Base-by-base conservation (phyloP, 2,113 vertebrate species). In the Ovis canadensis region DNA sequence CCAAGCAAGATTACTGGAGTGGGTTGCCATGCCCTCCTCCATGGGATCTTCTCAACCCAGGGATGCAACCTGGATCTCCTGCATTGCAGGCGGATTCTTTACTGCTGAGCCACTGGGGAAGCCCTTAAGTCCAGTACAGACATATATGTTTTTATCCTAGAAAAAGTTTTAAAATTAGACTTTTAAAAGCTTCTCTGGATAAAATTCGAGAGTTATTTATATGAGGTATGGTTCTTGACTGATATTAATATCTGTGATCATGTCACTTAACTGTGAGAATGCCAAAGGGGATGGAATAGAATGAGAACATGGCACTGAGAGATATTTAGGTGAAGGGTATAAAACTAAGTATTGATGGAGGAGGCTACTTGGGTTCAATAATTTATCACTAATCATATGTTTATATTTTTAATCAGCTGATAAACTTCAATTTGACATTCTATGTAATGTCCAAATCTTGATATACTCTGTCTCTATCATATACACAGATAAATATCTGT, bases 401-500 rank as follows among this genome's bases (percentile, higher is more conserved):
- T 85, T 88, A 13, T 94, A 55, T 87, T 86, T 96, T 94, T 67
- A 95, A 77, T 87, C 57, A 90, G 25, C 57, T 86, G 31, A 84
- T 83, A 87, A 84, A 43, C 45, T 83, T 86, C 71, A 54, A 55
- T 62, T 97, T 97, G 82, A 25, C 54, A 67, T 91, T 19, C 25
- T 31, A 8, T 45, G 2, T 90, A 59, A 36, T 77, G 29, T 92
- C 25, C 43, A 64, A n/a, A 21, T 94, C 31, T 90, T 78, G 64
- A 13, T 45, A 78, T 8, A 64, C 31, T 83, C 7, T 81, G 2
- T 55, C 13, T 88, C 54, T 94, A 7, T 92, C 40, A 25, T 25
- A 52, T n/a, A 27, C 36, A 92, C 33, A 40, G 43, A 52, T 50
- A 62, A 71, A 71, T 71, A 36, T 71, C n/a, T 33, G 55, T 86